A percentile compares a stretch with the other conserved stretches of the same genome.
Conservation (phyloP, 2,113 vertebrate species). For the Sphyrna mokarran region DNA sequence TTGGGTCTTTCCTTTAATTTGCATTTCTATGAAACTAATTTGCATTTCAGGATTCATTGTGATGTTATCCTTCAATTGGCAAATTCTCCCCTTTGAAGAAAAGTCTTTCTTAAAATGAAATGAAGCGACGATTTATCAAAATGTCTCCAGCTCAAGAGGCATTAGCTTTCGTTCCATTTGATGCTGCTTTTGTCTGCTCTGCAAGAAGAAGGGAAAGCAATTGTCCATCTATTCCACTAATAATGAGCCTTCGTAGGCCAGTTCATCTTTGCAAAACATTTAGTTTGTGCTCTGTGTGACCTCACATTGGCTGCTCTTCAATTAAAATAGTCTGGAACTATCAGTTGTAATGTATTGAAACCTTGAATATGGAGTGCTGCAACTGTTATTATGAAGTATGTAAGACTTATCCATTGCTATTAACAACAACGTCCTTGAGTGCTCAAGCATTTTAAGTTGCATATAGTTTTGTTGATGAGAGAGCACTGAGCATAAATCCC, state of each 20-base stretch:
- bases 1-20: background rate
- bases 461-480: background rate
- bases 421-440: background rate
- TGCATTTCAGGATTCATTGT: background rate
- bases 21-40: background rate
- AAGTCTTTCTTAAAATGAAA: background rate
- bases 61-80: background rate
- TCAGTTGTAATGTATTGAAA: conserved; percentile 2
- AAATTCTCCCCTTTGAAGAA: background rate
- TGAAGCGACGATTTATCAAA: background rate
- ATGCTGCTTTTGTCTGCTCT: background rate
- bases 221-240: too few species aligned
- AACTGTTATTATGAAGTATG: background rate
- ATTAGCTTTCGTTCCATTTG: background rate
- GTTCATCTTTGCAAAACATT: conserved; percentile 20
- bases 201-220: background rate
- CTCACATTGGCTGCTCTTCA: background rate
- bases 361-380: background rate
- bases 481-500: background rate
- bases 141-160: background rate
- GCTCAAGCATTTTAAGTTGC: background rate
- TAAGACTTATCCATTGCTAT: background rate
- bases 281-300: background rate
- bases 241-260: background rate
- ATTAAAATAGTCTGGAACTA: conserved; percentile 19